These are phyloP conservation scores for Thunnus maccoyii DNA, from an alignment of 2,113 vertebrate species.

Conservation along the genomic window DNA sequence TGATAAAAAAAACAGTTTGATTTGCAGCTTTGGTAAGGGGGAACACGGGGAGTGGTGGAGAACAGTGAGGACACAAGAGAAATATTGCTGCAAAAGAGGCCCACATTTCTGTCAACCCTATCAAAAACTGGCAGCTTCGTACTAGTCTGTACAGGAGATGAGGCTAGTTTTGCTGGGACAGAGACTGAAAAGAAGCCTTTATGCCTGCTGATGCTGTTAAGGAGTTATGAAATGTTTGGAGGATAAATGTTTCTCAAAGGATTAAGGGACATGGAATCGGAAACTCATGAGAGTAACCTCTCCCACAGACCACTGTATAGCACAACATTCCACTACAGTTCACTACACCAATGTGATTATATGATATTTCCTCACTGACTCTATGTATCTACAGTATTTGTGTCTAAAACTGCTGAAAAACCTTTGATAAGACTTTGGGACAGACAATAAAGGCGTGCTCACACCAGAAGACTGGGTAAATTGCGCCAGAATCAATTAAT, in stretches of 20 bases:
- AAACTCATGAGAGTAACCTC: neutral
- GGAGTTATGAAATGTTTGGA: neutral
- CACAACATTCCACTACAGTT: neutral
- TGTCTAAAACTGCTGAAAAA: no score
- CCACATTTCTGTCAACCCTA: neutral
- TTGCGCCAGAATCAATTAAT: no score
- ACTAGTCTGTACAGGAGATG: neutral
- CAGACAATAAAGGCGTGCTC: no score
- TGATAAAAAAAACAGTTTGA: slow-evolving; percentile 47
- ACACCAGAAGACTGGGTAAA: no score
- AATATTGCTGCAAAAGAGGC: slow-evolving; percentile 7
- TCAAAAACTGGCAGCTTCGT: slow-evolving; percentile 8
- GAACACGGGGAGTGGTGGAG: slow-evolving; percentile 7
- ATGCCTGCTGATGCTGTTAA: neutral
- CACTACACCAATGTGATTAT: neutral
- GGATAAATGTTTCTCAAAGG: neutral
- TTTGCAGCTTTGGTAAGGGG: slow-evolving; percentile 37
- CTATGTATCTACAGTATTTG: no score
- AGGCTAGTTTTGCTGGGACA: neutral
- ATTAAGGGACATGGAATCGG: neutral
- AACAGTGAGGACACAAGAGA: neutral
- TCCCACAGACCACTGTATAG: neutral
- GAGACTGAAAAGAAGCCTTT: slow-evolving; percentile 16
- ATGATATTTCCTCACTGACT: neutral
- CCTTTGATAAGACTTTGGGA: no score